phyloP scores from a whole-genome alignment of 2,113 vertebrate genomes.

The Rhinoderma darwinii region DNA sequence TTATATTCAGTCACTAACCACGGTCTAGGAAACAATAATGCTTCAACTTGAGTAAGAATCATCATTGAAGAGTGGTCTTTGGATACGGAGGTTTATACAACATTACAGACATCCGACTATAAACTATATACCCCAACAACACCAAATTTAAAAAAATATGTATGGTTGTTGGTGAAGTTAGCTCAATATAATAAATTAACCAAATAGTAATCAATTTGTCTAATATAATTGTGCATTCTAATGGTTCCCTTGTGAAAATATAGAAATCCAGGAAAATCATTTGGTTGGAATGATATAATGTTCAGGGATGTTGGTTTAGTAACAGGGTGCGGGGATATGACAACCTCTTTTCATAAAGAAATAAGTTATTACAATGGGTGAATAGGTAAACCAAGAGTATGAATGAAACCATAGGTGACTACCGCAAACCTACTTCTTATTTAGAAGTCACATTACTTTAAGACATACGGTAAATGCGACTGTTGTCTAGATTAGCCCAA shows the following conservation, averaged over 20 bases:
- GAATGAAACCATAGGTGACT: neutral
- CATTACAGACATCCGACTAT: neutral
- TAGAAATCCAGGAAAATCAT: neutral
- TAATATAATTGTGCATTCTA: neutral
- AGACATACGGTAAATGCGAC: neutral
- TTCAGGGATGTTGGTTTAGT: no score
- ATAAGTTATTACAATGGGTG: neutral
- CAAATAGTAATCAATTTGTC: neutral
- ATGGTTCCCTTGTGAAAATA: neutral
- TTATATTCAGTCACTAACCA: neutral
- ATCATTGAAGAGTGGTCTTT: neutral
- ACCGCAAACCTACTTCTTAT: neutral
- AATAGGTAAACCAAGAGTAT: neutral
- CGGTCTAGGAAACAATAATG: neutral
- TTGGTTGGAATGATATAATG: neutral
- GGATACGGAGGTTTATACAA: neutral
- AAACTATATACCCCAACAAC: neutral
- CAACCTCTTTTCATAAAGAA: neutral
- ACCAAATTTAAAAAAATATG: neutral
- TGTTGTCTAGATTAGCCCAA: neutral
- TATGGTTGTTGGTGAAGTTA: neutral
- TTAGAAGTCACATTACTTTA: neutral
- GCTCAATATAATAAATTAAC: neutral
- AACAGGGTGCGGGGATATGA: no score
- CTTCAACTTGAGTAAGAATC: slow-evolving; percentile 1